These are phyloP conservation scores for Harpalus rufipes DNA, from an alignment of 2,888 invertebrate genomes.

Conservation along the genomic window DNA sequence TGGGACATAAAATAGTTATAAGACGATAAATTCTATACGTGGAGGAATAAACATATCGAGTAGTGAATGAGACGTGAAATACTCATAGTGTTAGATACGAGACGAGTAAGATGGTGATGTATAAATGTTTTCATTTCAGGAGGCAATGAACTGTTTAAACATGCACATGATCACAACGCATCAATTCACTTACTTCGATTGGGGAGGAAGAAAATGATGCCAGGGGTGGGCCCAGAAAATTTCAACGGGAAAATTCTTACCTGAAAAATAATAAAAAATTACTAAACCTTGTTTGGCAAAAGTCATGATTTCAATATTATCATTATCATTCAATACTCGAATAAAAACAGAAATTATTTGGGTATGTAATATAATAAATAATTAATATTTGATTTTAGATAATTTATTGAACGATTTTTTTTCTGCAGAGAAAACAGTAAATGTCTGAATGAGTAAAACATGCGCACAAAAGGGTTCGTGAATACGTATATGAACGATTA, in stretches of 20 bases:
- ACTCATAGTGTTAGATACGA: neutral
- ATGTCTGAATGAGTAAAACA: too few species aligned
- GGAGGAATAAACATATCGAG: conserved; percentile 23
- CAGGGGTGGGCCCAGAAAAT: conserved; percentile 11
- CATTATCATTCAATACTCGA: too few species aligned
- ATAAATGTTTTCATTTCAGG: conserved; percentile 16
- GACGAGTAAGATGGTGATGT: neutral
- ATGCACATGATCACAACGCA: conserved; percentile 29
- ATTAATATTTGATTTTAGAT: too few species aligned
- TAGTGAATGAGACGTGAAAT: neutral
- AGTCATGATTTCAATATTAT: too few species aligned
- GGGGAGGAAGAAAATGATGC: conserved; percentile 1
- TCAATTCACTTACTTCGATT: conserved; percentile 5
- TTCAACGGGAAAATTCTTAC: neutral
- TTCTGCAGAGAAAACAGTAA: too few species aligned
- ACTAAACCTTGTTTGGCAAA: too few species aligned
- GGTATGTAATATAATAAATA: too few species aligned
- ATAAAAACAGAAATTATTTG: too few species aligned
- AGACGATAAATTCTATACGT: conserved; percentile 14
- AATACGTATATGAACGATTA: too few species aligned
- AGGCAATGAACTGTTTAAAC: conserved; percentile 26
- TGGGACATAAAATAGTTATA: conserved; percentile 35
- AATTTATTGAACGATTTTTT: too few species aligned
- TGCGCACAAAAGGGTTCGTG: too few species aligned
- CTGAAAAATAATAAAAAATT: neutral